Percentiles rank a stretch among this genome's conserved stretches.
Evolutionary conservation across 1,140 invertebrate genomes (phyloP).

Genomic region (Drosophila pseudoobscura): DNA sequence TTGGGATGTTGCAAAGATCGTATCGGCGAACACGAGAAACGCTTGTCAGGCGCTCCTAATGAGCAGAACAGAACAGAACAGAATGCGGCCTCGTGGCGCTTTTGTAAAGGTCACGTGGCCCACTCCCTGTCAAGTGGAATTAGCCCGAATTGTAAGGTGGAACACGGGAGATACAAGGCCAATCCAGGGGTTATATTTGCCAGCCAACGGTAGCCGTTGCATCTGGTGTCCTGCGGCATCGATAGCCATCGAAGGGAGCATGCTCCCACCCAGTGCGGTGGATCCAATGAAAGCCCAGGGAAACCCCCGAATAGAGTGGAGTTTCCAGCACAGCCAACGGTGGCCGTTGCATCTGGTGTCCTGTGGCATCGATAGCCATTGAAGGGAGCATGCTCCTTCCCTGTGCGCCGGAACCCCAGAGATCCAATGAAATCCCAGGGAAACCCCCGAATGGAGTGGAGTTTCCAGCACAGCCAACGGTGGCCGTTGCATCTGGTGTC

Average conservation of each 20-base stretch:
- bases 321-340: conserved; percentile 18
- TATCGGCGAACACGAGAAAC: conserved; percentile 54
- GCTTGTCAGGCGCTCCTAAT: conserved; percentile 69
- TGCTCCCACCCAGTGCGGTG: no score
- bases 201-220: conserved; percentile 37
- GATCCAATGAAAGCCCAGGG: no score
- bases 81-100: conserved; percentile 54
- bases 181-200: neutral
- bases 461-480: conserved; percentile 18
- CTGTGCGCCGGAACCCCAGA: no score
- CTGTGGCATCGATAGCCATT: neutral
- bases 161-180: neutral
- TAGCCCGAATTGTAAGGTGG: conserved; percentile 1
- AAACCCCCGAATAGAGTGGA: neutral
- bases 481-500: conserved; percentile 45
- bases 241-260: neutral
- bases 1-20: conserved; percentile 47
- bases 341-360: conserved; percentile 45
- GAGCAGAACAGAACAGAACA: conserved; percentile 69
- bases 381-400: no score
- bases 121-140: conserved; percentile 63
- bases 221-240: conserved; percentile 30
- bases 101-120: conserved; percentile 67
- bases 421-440: no score
- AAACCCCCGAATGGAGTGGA: neutral